phyloP scores from a whole-genome alignment of 1,140 invertebrate species.

The Tribolium castaneum region DNA sequence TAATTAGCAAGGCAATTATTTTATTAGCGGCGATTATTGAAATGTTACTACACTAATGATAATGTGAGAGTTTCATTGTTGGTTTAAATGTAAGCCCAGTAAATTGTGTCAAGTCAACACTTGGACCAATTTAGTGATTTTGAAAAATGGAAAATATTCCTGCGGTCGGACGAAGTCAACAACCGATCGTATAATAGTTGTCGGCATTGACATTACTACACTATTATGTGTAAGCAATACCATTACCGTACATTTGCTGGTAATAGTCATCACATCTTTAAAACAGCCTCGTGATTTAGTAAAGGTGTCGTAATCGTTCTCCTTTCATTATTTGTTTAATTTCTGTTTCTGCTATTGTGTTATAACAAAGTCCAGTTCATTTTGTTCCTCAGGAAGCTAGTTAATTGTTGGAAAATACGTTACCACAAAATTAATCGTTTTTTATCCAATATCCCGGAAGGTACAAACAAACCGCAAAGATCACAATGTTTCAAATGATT shows the following conservation, averaged over 20 bases:
- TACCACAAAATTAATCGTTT: background rate
- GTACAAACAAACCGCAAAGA: background rate
- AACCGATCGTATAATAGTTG: constrained; percentile 28
- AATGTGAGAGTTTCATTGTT: background rate
- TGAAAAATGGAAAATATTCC: background rate
- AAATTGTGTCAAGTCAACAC: background rate
- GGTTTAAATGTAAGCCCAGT: background rate
- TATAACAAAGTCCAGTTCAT: background rate
- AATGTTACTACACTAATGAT: background rate
- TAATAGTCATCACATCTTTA: constrained; percentile 6
- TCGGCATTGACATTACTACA: constrained; percentile 26
- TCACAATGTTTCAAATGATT: background rate
- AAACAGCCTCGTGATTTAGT: background rate
- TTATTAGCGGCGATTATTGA: background rate
- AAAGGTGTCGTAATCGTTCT: constrained; percentile 2
- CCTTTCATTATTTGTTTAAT: background rate
- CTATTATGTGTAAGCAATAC: constrained; percentile 16
- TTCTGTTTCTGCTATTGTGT: background rate
- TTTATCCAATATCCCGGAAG: background rate
- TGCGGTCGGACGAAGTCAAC: constrained; percentile 1
- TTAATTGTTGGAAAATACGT: background rate
- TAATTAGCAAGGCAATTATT: background rate
- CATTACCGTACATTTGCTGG: background rate
- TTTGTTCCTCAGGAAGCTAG: background rate
- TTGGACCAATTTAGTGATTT: background rate